Evolutionary conservation across 2,888 invertebrate species (phyloP).

Genomic region (Rhaphigaster nebulosa): DNA sequence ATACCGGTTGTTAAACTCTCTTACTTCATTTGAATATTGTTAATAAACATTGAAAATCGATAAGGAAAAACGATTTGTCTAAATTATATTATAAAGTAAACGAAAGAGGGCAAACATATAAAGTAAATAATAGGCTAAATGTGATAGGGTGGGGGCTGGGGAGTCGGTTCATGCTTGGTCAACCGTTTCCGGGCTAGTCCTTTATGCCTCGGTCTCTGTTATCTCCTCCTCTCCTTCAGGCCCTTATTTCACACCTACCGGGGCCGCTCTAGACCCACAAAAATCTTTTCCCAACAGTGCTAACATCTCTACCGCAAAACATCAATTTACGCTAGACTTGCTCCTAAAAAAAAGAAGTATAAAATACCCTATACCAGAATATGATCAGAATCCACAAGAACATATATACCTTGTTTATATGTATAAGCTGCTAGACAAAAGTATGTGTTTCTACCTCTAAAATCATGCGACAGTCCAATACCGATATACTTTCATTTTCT

Average conservation of each 20-base stretch:
- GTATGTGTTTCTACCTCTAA: too few relatives aligned
- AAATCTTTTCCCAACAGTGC: neutral
- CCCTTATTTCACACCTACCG: constrained; percentile 50
- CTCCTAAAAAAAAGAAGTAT: neutral
- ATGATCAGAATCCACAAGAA: too few relatives aligned
- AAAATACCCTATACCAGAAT: neutral
- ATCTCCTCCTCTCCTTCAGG: constrained; percentile 38
- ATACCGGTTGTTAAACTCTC: too few relatives aligned
- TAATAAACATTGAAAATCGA: neutral
- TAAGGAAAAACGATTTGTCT: neutral
- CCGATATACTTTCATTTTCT: too few relatives aligned
- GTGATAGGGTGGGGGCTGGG: constrained; percentile 10
- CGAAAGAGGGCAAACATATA: constrained; percentile 48
- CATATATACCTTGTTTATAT: too few relatives aligned
- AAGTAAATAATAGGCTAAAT: constrained; percentile 13
- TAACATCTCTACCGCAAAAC: neutral
- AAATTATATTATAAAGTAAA: constrained; percentile 31
- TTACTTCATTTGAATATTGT: neutral
- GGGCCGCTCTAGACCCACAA: neutral
- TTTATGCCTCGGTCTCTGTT: constrained; percentile 50
- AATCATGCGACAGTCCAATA: too few relatives aligned
- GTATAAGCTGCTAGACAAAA: too few relatives aligned
- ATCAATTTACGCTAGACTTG: neutral
- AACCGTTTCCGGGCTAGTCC: constrained; percentile 51
- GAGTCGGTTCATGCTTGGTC: constrained; percentile 53